Conservation (phyloP, 1,140 invertebrate species). For the Scaptodrosophila lebanonensis region DNA sequence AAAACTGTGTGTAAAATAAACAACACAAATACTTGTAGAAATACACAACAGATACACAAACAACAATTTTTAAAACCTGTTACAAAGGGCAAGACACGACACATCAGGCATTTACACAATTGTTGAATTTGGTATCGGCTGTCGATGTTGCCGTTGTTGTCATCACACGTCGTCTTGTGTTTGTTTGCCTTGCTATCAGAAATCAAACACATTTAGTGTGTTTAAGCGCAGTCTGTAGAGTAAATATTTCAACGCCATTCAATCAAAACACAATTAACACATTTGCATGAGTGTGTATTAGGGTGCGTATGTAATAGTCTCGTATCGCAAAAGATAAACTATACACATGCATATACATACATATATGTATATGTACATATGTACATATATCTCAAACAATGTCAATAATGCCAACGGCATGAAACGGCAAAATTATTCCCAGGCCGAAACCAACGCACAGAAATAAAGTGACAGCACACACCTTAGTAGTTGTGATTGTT, state of each 20-base stretch:
- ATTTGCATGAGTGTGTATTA: conserved; percentile 20
- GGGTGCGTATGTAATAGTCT: conserved; percentile 21
- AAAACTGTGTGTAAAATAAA: too few relatives aligned
- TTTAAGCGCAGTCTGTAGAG: conserved; percentile 26
- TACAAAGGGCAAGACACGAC: conserved; percentile 16
- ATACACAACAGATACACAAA: too few relatives aligned
- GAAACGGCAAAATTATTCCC: conserved; percentile 19
- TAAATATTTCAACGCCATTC: conserved; percentile 55
- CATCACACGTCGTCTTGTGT: conserved; percentile 3
- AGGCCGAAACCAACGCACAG: conserved; percentile 3
- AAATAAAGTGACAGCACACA: too few relatives aligned
- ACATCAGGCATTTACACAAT: background rate
- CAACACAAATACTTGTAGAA: too few relatives aligned
- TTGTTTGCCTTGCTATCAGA: conserved; percentile 4
- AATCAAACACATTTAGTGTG: conserved; percentile 20
- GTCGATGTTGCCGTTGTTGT: too few relatives aligned
- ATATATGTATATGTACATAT: background rate
- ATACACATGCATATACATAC: conserved; percentile 16
- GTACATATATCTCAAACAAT: background rate
- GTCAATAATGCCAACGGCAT: conserved; percentile 33
- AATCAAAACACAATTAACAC: conserved; percentile 69
- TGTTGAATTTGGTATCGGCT: too few relatives aligned
- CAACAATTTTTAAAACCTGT: conserved; percentile 37
- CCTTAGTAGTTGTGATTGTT: too few relatives aligned
- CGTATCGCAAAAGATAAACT: conserved; percentile 40